Evolutionary conservation across 2,113 vertebrate species (phyloP).

Genomic region (Spilogale gracilis): DNA sequence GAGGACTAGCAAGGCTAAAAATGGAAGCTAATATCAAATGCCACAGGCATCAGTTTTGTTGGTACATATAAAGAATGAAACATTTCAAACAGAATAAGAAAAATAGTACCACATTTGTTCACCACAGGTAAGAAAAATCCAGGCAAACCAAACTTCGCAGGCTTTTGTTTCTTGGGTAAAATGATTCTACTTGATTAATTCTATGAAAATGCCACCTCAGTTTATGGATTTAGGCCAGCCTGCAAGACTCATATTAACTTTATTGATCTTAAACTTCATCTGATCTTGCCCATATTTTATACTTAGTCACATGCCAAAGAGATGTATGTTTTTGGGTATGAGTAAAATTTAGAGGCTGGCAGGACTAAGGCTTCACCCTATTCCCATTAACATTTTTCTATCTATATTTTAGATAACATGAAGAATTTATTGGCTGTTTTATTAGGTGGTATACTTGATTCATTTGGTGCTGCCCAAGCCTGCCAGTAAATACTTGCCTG

Average conservation of each 20-base stretch:
- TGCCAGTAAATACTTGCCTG: neutral
- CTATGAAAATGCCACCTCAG: neutral
- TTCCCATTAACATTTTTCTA: neutral
- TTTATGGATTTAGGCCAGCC: neutral
- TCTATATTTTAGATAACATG: conserved; percentile 38
- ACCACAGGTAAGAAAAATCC: neutral
- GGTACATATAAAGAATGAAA: neutral
- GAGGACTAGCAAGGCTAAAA: neutral
- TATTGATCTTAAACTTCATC: neutral
- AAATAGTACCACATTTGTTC: neutral
- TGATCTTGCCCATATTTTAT: neutral
- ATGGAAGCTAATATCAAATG: neutral
- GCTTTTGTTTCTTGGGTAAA: neutral
- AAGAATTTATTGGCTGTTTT: neutral
- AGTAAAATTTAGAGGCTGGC: neutral
- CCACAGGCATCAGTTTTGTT: neutral
- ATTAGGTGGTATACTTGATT: conserved; percentile 37
- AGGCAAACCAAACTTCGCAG: neutral
- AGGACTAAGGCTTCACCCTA: neutral
- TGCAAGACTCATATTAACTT: neutral
- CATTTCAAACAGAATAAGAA: neutral
- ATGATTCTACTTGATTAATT: neutral
- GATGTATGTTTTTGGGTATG: neutral
- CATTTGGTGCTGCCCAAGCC: neutral
- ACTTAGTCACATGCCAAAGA: neutral